phyloP scores from a whole-genome alignment of 2,797 vertebrate genomes.

The Chrysolophus pictus region DNA sequence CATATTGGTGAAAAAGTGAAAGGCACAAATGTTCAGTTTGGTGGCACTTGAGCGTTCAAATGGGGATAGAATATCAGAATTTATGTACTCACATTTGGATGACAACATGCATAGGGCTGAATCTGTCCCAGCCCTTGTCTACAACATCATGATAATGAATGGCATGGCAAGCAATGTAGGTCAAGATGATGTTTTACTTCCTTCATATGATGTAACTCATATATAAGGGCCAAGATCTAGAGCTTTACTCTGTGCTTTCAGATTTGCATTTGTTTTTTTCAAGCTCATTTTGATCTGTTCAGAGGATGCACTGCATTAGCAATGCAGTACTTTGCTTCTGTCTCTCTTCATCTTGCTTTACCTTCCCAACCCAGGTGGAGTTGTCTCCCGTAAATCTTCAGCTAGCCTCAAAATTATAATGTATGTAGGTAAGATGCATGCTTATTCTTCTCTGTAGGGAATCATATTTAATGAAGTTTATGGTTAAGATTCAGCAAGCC shows the following conservation, averaged over 20 bases:
- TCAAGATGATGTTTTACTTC: conserved; percentile 45
- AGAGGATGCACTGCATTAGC: neutral
- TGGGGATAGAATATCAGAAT: neutral
- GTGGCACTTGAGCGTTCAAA: neutral
- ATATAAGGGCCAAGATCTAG: neutral
- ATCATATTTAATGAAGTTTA: neutral
- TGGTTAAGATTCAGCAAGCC: conserved; percentile 6
- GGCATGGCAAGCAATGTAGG: neutral
- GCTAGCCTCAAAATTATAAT: neutral
- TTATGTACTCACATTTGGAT: neutral
- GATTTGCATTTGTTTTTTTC: conserved; percentile 28
- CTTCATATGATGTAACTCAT: conserved; percentile 3
- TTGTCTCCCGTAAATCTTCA: neutral
- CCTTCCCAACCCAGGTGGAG: neutral
- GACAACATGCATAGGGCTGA: neutral
- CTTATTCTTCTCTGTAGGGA: neutral
- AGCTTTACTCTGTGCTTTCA: conserved; percentile 16
- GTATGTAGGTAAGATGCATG: neutral
- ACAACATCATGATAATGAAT: conserved; percentile 1
- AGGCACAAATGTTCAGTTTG: neutral
- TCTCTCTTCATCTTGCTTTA: conserved; percentile 26
- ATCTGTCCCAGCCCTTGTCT: conserved; percentile 10
- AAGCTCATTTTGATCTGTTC: neutral
- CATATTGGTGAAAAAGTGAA: neutral
- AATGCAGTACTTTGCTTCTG: conserved; percentile 1